Evolutionary conservation across 2,888 invertebrate genomes (phyloP).

Genomic region (Melanostoma mellinum): DNA sequence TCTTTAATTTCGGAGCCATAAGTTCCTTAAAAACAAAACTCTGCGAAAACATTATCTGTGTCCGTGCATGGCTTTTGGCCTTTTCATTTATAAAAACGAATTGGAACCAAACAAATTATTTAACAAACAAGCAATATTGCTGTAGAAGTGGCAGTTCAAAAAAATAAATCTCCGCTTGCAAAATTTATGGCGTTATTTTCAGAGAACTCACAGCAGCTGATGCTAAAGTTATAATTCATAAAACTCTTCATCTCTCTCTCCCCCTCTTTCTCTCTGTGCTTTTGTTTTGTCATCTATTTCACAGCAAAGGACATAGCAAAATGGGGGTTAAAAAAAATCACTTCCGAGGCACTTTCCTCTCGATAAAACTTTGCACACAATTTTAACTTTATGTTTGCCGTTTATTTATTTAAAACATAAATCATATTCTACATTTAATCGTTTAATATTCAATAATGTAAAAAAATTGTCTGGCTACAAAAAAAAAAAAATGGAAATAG

Average conservation of each 20-base stretch:
- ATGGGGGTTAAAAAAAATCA: constrained; percentile 17
- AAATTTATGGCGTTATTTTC: constrained; percentile 56
- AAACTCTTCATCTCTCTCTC: constrained; percentile 42
- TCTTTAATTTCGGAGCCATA: too few relatives aligned
- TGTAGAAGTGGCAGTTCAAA: background rate
- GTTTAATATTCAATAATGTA: constrained; percentile 54
- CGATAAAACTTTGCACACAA: constrained; percentile 59
- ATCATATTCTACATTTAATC: constrained; percentile 55
- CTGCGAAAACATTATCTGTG: too few relatives aligned
- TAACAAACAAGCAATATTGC: constrained; percentile 60
- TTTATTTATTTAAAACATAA: constrained; percentile 58
- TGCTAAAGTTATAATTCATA: constrained; percentile 67
- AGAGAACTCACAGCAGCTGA: constrained; percentile 62
- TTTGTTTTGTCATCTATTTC: background rate
- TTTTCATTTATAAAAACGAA: background rate
- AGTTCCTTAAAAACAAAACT: too few relatives aligned
- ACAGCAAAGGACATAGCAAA: background rate
- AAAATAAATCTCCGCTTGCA: constrained; percentile 53
- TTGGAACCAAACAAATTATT: constrained; percentile 58
- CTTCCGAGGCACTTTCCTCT: constrained; percentile 57
- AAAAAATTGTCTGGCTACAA: background rate
- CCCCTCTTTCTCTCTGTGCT: background rate
- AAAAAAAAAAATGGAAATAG: background rate
- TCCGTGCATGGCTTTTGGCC: background rate
- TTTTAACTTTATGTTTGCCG: constrained; percentile 21